Conservation (phyloP, 2,113 vertebrate species). For the Triplophysa siluroides region DNA sequence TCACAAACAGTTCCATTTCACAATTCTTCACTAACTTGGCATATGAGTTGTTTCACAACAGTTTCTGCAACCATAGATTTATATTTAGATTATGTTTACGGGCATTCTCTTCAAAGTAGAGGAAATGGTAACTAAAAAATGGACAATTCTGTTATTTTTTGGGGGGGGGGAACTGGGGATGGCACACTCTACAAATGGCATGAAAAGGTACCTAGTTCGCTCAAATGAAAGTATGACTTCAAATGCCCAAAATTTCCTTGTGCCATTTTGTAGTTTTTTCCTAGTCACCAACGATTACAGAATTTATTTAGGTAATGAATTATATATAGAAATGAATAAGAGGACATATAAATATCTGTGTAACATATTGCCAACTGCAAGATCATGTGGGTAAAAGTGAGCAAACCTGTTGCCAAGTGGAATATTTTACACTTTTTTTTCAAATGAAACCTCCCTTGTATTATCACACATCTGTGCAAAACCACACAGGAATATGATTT, state of each 20-base stretch:
- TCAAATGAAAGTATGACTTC: no score
- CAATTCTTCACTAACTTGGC: background rate
- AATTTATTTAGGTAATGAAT: background rate
- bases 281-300: no score
- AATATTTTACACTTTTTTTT: background rate
- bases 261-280: no score
- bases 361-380: no score
- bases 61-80: background rate
- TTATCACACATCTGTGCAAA: conserved; percentile 15
- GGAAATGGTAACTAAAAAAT: no score
- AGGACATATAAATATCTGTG: background rate
- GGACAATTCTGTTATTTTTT: no score
- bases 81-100: background rate
- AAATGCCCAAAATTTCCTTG: no score
- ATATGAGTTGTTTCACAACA: background rate
- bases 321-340: background rate
- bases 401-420: background rate
- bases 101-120: no score
- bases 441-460: background rate
- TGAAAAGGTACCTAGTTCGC: no score
- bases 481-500: conserved; percentile 2
- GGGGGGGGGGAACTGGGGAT: no score
- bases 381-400: no score
- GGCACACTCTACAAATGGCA: no score
- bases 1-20: background rate